Conservation (phyloP, 2,888 invertebrate genomes). For the Pegoplata infirma region DNA sequence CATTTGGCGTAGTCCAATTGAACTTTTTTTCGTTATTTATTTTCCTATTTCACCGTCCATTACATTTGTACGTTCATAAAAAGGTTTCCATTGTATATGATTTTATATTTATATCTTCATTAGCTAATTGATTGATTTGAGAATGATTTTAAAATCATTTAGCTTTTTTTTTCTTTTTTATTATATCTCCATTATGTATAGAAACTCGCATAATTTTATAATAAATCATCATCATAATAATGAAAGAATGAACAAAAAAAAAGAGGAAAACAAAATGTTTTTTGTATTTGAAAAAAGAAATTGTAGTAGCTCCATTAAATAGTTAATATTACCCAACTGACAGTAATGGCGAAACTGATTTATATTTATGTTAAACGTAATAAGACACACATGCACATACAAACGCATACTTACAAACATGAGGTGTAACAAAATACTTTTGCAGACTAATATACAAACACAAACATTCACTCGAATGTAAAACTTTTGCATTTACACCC, state of each 20-base stretch:
- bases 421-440: conserved; percentile 13
- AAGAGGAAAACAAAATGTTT: not conserved
- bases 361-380: conserved; percentile 39
- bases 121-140: conserved; percentile 53
- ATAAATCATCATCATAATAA: conserved; percentile 47
- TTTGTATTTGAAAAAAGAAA: not conserved
- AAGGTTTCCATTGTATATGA: no score
- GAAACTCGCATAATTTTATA: conserved; percentile 28
- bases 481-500: conserved; percentile 27
- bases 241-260: not conserved
- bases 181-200: not conserved
- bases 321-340: conserved; percentile 49
- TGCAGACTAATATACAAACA: no score
- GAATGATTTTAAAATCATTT: conserved; percentile 34
- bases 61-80: no score
- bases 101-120: conserved; percentile 8
- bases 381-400: no score
- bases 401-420: no score
- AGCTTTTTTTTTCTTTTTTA: not conserved
- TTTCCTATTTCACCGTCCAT: no score
- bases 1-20: no score
- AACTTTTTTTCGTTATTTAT: no score
- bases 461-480: not conserved
- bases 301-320: conserved; percentile 40
- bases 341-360: conserved; percentile 43